Evolutionary conservation across 2,888 invertebrate genomes (phyloP).

Genomic region (Hirtodrosophila trivittata): DNA sequence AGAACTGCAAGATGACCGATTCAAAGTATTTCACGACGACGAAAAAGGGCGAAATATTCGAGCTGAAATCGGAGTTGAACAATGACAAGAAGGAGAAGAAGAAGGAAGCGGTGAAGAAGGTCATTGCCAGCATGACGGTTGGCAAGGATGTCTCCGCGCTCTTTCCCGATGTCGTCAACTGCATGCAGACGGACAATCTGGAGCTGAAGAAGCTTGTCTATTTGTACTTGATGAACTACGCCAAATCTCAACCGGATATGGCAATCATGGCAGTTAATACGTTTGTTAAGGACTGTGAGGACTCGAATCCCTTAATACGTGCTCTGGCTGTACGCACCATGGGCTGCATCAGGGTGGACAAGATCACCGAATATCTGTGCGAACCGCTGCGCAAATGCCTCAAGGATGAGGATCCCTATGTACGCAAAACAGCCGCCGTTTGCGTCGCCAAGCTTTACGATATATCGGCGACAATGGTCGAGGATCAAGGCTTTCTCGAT

Average conservation of each 20-base stretch:
- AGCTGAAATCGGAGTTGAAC: constrained; percentile 98
- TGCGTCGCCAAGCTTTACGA: constrained; percentile 99
- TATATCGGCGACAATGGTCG: constrained; percentile 91
- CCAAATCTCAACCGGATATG: constrained; percentile 99
- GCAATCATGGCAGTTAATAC: constrained; percentile 99
- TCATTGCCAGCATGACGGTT: constrained; percentile 99
- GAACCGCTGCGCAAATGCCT: constrained; percentile 97
- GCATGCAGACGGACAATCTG: constrained; percentile 99
- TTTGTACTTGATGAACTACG: constrained; percentile 99
- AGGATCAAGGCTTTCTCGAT: constrained; percentile 96
- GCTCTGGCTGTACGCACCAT: constrained; percentile 99
- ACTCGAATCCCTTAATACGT: constrained; percentile 98
- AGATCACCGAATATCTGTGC: constrained; percentile 99
- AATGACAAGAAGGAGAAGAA: constrained; percentile 99
- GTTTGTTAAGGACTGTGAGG: constrained; percentile 99
- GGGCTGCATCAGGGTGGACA: constrained; percentile 99
- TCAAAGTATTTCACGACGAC: constrained; percentile 99
- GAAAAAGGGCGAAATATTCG: constrained; percentile 99
- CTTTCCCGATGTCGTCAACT: constrained; percentile 99
- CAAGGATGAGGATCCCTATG: constrained; percentile 98
- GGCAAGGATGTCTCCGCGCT: constrained; percentile 99
- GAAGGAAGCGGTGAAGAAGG: constrained; percentile 99
- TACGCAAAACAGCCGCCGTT: constrained; percentile 99
- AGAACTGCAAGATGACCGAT: constrained; percentile 92
- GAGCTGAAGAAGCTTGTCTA: constrained; percentile 99